Evolutionary conservation across 23 tunicate species (phyloP).

Genomic region (Styela clava): DNA sequence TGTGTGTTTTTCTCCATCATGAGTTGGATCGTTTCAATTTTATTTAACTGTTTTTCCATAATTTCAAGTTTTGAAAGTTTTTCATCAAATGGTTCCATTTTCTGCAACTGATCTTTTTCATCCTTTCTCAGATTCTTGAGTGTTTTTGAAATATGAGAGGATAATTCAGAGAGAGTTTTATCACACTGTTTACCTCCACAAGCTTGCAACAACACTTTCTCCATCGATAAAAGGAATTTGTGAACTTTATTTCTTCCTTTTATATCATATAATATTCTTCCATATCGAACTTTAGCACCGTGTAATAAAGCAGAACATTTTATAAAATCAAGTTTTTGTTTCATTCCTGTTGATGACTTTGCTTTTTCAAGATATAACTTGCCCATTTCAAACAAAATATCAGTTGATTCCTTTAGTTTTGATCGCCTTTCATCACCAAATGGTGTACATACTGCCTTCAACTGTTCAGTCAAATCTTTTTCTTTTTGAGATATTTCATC

Average conservation of each 20-base stretch:
- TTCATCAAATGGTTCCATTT: not conserved
- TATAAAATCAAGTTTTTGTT: constrained; percentile 43
- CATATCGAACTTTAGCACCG: constrained; percentile 28
- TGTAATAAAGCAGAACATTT: constrained; percentile 60
- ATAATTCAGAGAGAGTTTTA: not conserved
- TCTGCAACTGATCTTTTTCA: not conserved
- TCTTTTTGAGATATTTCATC: constrained; percentile 10
- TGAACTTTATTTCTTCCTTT: not conserved
- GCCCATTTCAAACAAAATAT: constrained; percentile 47
- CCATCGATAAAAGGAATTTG: not conserved
- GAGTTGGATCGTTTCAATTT: not conserved
- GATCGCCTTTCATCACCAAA: constrained; percentile 41
- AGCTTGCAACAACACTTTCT: not conserved
- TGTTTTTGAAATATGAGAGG: not conserved
- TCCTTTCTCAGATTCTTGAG: not conserved
- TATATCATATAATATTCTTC: not conserved
- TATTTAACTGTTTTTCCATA: not conserved
- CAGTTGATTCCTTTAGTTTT: constrained; percentile 38
- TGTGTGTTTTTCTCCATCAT: constrained; percentile 14
- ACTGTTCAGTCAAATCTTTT: constrained; percentile 13
- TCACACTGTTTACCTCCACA: not conserved
- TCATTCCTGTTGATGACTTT: not conserved
- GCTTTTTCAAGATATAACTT: constrained; percentile 26
- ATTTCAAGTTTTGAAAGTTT: not conserved
- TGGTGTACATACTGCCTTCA: constrained; percentile 35